A percentile compares a stretch with the other conserved stretches of the same genome.
Conservation (phyloP, 2,113 vertebrate genomes). For the Serinus canaria region DNA sequence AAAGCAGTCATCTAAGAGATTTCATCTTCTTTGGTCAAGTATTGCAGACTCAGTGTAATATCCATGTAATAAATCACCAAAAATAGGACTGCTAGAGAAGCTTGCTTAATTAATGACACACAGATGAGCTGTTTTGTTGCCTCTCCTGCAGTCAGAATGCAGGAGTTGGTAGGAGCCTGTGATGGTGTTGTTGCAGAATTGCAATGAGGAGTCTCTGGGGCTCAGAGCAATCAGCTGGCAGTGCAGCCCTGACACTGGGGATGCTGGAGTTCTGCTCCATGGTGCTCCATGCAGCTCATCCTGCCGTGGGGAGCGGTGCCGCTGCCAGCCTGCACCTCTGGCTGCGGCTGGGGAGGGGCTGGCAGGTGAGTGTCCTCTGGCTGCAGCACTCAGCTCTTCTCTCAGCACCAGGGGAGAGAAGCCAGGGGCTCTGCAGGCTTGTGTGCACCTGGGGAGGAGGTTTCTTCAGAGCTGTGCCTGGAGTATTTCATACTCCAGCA, state of each 20-base stretch:
- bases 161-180: not conserved
- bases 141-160: not conserved
- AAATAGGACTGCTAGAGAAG: not conserved
- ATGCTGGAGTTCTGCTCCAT: not conserved
- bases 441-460: not conserved
- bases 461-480: not conserved
- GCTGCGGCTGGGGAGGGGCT: not conserved
- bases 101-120: not conserved
- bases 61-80: not conserved
- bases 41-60: not conserved
- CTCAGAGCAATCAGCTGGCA: not conserved
- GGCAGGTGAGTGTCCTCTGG: not conserved
- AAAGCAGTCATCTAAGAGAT: not conserved
- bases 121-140: not conserved
- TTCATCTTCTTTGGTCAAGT: not conserved
- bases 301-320: accelerated
- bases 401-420: not conserved
- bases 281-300: not conserved
- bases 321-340: not conserved
- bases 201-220: not conserved
- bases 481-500: not conserved
- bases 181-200: not conserved
- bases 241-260: not conserved
- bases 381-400: not conserved
- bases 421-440: accelerated